Evolutionary conservation across 2,797 vertebrate species (phyloP).

Genomic region (Nannoperca obscura): DNA sequence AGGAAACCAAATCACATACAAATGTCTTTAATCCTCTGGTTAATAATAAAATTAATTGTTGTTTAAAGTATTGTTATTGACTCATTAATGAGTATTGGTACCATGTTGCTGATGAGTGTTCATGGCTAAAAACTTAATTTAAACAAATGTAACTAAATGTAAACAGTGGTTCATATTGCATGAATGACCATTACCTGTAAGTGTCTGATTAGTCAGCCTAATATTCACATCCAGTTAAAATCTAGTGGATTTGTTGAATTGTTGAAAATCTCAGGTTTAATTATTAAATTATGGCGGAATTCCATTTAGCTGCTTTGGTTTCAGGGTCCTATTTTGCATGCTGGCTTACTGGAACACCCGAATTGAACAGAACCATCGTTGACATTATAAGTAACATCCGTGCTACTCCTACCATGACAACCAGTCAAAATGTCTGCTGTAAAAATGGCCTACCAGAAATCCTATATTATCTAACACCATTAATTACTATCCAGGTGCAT

Average conservation of each 20-base stretch:
- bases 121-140: background rate
- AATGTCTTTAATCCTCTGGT: constrained; percentile 61
- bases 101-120: background rate
- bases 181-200: background rate
- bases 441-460: background rate
- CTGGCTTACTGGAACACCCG: background rate
- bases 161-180: background rate
- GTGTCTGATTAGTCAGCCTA: background rate
- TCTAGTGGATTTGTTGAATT: background rate
- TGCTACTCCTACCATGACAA: background rate
- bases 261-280: background rate
- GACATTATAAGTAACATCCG: background rate
- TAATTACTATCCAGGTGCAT: background rate
- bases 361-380: background rate
- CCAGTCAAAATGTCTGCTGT: background rate
- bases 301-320: background rate
- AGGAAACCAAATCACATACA: constrained; percentile 58
- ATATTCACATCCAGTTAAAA: background rate
- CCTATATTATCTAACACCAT: no score
- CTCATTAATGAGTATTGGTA: constrained; percentile 16
- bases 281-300: background rate
- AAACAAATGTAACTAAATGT: background rate
- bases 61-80: constrained; percentile 45
- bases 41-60: constrained; percentile 69
- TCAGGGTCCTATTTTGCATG: background rate